Evolutionary conservation across 2,113 vertebrate genomes (phyloP), one percentile per base, ranked within the genome.

Genomic region (Ictalurus punctatus): DNA sequence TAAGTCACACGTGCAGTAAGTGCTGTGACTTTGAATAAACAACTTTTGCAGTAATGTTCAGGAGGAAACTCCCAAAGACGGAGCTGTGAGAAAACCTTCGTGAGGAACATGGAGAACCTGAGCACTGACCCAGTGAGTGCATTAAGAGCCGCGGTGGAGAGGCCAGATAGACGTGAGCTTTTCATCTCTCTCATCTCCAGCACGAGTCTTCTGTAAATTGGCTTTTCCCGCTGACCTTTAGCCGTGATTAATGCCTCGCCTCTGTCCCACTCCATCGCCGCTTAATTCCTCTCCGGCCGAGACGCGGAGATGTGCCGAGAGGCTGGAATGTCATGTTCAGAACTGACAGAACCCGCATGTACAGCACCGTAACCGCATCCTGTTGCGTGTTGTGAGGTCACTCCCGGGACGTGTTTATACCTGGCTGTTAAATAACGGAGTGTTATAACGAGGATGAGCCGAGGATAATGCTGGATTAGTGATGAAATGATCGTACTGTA

Each of bases 171-270:
- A 87, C 25, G 56, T 44, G 92, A 94, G 91, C 89, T 92, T 93
- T 95, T 95, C 93, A 94, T 95, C 94, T 94, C 92, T 94, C 93
- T 92, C 93, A 93, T 93, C 87, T 93, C 93, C 94, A 90, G 90
- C 90, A 89, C 8, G 93, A 93, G 92, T 92, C 87, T 90, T 84
- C 92, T 94, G 91, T 93, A 95, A 95, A 95, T 95, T 95, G 94
- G 94, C 93, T 96, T 96, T 95, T 95, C 94, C 94, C 93, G 89
- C 89, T 95, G 95, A 95, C 95, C 95, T 96, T 95, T 95, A 84
- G 89, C 91, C 93, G 93, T 96, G 95, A 96, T 95, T 94, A 95
- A 96, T 96, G 95, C 91, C 87, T 86, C 89, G 83, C 88, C 71
- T 90, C 92, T 92, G 94, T 88, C 90, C 91, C 87, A 93, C 93